Conservation (phyloP, 1,140 invertebrate genomes). For the Trichomalopsis sarcophagae region DNA sequence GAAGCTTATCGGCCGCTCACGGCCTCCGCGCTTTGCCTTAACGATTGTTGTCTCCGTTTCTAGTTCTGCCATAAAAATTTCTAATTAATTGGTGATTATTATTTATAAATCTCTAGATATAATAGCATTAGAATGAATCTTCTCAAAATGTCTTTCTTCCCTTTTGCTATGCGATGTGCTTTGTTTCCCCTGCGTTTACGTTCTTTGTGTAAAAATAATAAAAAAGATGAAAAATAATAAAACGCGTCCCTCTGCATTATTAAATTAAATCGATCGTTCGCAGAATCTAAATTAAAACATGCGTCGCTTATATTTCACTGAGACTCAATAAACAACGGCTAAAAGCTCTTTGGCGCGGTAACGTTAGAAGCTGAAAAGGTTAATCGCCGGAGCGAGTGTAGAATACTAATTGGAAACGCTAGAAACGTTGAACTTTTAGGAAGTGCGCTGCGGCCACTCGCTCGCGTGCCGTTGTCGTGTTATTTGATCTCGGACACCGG, state of each 20-base stretch:
- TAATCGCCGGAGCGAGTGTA: neutral
- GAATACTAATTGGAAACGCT: slow-evolving; percentile 20
- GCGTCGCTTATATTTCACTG: neutral
- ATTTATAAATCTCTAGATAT: too few species aligned
- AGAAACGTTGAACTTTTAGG: slow-evolving; percentile 14
- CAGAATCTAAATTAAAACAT: neutral
- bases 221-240: too few species aligned
- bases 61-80: slow-evolving; percentile 63
- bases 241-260: neutral
- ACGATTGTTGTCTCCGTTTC: slow-evolving; percentile 73
- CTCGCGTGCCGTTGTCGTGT: slow-evolving; percentile 13
- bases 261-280: neutral
- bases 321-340: neutral
- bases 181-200: too few species aligned
- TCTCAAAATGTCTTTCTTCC: too few species aligned
- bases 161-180: too few species aligned
- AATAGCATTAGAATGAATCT: neutral
- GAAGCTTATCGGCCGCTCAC: slow-evolving; percentile 86
- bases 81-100: neutral
- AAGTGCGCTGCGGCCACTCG: neutral
- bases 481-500: slow-evolving; percentile 8
- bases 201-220: too few species aligned
- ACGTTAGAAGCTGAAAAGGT: neutral
- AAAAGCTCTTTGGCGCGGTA: neutral
- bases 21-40: slow-evolving; percentile 75